Base-by-base conservation (phyloP, 2,888 invertebrate species). In the Molanna angustata region DNA sequence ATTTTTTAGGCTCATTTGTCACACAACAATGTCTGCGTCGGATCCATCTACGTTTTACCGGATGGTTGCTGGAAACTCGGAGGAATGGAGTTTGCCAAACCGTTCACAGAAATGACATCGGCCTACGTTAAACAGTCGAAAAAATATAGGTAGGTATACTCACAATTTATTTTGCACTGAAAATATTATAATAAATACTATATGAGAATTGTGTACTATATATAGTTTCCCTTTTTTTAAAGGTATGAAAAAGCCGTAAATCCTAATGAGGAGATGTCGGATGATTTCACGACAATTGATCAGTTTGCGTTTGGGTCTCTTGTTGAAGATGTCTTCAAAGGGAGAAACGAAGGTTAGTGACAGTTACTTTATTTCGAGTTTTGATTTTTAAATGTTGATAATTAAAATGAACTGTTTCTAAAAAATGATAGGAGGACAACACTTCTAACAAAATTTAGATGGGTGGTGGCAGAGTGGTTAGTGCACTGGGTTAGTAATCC, bases 51-150 rank as follows among this genome's bases (percentile, higher is more conserved):
- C 72, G 84, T 94, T 4, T 85, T 88, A 19, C 80, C 82, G 13
- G 90, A 92, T 71, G 92, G 93, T 0, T 83, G 82, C 52, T 94
- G 94, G 94, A 90, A 90, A 66, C 75, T 94, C 21, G 91, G 90
- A 9, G 91, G 91, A 3, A 76, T 94, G 64, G 93, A 94, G 67
- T 89, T 86, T 67, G 76, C 90, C 9, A 88, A 85, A 69, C 78
- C 81, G 61, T 83, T 83, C 62, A 74, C 73, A 52, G 88, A 90
- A 58, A 69, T 89, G 13, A 85, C 80, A 41, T 67, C 77, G 46
- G 77, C 80, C 33, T 83, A 86, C 64, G 72, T 90, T 39, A 82
- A 81, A 64, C 83, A 86, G 69, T 81, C 85, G 11, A 80, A 81
- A 64, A 76, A 77, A 53, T 80, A 83, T 62, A 75, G 77, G 77